phyloP scores from a whole-genome alignment of 2,797 vertebrate genomes.

The Eutrigla gurnardus region DNA sequence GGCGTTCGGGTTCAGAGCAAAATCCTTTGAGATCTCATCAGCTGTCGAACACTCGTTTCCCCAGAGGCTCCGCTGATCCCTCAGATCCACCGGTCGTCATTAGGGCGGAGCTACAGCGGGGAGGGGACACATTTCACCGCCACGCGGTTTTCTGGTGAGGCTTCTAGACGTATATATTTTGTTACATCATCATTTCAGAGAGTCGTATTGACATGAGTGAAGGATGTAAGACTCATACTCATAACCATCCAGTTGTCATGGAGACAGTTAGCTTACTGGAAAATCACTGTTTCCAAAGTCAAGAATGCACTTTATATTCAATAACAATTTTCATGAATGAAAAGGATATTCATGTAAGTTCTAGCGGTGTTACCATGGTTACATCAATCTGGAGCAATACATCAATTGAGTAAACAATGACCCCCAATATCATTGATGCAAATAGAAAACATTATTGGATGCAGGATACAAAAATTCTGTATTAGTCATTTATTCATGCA shows the following conservation, averaged over 20 bases:
- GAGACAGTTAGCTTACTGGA: neutral
- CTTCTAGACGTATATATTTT: neutral
- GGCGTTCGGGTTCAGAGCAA: neutral
- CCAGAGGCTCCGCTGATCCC: conserved; percentile 53
- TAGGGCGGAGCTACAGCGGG: conserved; percentile 1
- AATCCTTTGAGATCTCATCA: conserved; percentile 58
- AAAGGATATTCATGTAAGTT: too few species aligned
- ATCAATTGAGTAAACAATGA: too few species aligned
- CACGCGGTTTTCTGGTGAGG: neutral
- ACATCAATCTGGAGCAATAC: too few species aligned
- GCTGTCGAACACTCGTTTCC: conserved; percentile 39
- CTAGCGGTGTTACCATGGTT: too few species aligned
- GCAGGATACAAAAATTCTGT: too few species aligned
- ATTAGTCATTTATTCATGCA: neutral
- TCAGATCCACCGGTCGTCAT: conserved; percentile 30
- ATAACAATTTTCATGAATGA: too few species aligned
- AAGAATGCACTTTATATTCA: too few species aligned
- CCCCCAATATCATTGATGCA: too few species aligned
- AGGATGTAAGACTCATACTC: neutral
- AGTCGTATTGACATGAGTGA: neutral
- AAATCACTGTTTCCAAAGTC: too few species aligned
- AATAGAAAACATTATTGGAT: too few species aligned
- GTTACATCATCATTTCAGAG: too few species aligned
- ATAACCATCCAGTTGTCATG: neutral
- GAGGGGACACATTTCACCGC: neutral